Evolutionary conservation across 23 tunicate species (phyloP), one percentile per base, ranked within the genome.

Genomic region (Ciona savignyi): DNA sequence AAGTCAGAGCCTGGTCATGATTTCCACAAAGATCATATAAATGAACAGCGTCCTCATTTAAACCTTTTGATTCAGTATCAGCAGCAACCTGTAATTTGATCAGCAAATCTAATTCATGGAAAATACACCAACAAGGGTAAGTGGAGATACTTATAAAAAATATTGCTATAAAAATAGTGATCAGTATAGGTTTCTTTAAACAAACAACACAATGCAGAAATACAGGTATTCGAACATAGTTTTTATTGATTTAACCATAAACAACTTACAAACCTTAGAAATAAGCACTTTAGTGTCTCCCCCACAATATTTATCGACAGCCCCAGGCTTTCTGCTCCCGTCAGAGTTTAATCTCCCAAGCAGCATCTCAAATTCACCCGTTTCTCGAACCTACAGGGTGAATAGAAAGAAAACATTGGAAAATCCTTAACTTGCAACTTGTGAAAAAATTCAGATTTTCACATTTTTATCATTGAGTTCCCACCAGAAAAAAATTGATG

Each of bases 1-100:
- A 64, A 32, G 62, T 6, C 4, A 95, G 23, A 29, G 81, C 84
- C 32, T 84, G 90, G 70, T 95, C 85, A 34, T 84, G 67, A 61
- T 83, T 42, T 65, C 92, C 99, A 71, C 92, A 80, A 30, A 95
- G 68, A 80, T 95, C 99, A 66, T 88, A 71, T 27, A 95, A 60
- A 0, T 35, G 51, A 1, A 95, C 80, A 21, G 99, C 99, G 48
- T 95, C 99, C 66, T 95, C 99, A 72, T 92, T 76, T 0, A 88
- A 70, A 29, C 99, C 99, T 63, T 84, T 89, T 22, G 70, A 35
- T 73, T 95, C 99, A 0, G 87, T 89, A 61, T 89, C 93, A 1
- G 29, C 33, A 30, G 99, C 99, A 23, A 95, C 77, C 83, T 84
- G 71, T 19, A 33, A 73, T n/a, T n/a, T n/a, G n/a, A 25, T 9